Conservation (phyloP, 2,888 invertebrate species). For the Pollenia angustigena region DNA sequence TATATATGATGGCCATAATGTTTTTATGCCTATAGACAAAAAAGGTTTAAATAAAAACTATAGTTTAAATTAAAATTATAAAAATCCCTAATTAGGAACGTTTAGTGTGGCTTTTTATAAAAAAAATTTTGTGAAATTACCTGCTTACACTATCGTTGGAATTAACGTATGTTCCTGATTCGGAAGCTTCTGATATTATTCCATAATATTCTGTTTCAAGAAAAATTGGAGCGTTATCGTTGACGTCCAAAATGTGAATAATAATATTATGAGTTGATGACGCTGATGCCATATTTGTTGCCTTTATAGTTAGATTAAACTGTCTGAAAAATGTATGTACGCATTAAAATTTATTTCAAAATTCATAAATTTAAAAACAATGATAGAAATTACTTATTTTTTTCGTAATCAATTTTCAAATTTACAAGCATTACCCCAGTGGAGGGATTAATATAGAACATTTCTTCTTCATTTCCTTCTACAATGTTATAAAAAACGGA, state of each 20-base stretch:
- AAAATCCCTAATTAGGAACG: no score
- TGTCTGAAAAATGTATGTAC: constrained; percentile 81
- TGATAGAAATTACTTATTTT: constrained; percentile 84
- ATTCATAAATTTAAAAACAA: not conserved
- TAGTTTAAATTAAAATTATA: no score
- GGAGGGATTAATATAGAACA: constrained; percentile 93
- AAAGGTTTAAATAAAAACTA: no score
- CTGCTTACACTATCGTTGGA: constrained; percentile 75
- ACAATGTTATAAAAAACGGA: constrained; percentile 92
- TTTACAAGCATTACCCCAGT: constrained; percentile 93
- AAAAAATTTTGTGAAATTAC: constrained; percentile 68
- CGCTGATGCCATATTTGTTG: constrained; percentile 93
- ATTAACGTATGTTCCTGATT: constrained; percentile 89
- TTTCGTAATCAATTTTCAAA: constrained; percentile 93
- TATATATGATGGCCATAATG: no score
- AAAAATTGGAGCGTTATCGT: constrained; percentile 93
- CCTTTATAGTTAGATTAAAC: constrained; percentile 93
- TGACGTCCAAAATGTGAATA: constrained; percentile 94
- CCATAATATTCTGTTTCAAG: constrained; percentile 88
- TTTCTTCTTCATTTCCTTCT: constrained; percentile 89
- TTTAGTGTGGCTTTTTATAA: no score
- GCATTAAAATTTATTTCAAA: not conserved
- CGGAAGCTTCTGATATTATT: constrained; percentile 90
- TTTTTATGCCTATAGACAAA: no score
- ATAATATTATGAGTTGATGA: constrained; percentile 89